These are phyloP conservation scores for Silvanus unidentatus DNA, from an alignment of 2,888 invertebrate species.

Conservation along the genomic window DNA sequence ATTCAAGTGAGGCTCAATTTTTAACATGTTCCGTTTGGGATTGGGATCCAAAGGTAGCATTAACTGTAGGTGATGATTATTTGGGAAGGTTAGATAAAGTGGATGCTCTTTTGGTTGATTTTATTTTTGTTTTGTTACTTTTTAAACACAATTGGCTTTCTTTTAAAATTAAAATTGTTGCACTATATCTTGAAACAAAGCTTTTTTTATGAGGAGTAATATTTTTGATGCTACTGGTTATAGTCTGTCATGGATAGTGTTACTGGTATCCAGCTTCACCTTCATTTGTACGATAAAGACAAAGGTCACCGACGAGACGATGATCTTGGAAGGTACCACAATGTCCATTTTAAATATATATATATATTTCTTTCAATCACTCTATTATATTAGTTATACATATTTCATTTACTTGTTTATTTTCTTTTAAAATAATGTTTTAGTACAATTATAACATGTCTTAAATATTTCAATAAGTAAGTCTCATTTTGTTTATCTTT, in stretches of 20 bases:
- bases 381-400: too few species aligned
- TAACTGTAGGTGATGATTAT: slow-evolving; percentile 73
- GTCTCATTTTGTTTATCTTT: too few species aligned
- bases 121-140: background rate
- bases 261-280: slow-evolving; percentile 51
- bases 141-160: slow-evolving; percentile 2
- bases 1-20: slow-evolving; percentile 68
- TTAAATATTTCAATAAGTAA: too few species aligned
- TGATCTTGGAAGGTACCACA: slow-evolving; percentile 73
- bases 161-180: background rate
- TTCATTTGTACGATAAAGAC: slow-evolving; percentile 87
- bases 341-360: slow-evolving; percentile 7
- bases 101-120: background rate
- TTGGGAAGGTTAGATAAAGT: slow-evolving; percentile 64
- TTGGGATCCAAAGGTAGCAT: slow-evolving; percentile 74
- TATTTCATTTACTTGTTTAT: too few species aligned
- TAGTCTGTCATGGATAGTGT: slow-evolving; percentile 58
- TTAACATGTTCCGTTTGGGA: slow-evolving; percentile 74
- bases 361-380: too few species aligned
- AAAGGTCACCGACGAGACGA: slow-evolving; percentile 89
- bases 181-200: too few species aligned
- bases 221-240: slow-evolving; percentile 17
- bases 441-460: too few species aligned
- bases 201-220: background rate
- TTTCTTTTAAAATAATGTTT: too few species aligned